Percentiles rank a stretch among this genome's conserved stretches.
Evolutionary conservation across 2,113 vertebrate species (phyloP).

Genomic region (Opisthocomus hoazin): DNA sequence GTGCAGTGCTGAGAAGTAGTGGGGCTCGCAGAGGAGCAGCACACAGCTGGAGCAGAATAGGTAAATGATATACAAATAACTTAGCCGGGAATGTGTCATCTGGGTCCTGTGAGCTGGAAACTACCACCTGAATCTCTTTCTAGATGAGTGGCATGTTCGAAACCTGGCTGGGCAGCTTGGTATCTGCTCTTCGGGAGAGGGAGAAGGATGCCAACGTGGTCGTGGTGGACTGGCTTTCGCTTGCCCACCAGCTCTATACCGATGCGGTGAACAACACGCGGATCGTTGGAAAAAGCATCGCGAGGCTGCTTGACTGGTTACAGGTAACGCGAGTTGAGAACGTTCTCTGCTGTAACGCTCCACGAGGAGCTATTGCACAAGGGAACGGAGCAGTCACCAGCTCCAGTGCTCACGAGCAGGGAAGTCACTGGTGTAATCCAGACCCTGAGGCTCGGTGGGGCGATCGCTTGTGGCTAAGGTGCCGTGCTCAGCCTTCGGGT

Average conservation of each 20-base stretch:
- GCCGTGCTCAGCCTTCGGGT: neutral
- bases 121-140: neutral
- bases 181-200: slow-evolving; percentile 79
- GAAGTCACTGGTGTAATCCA: neutral
- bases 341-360: neutral
- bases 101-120: neutral
- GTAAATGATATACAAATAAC: neutral
- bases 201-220: slow-evolving; percentile 86
- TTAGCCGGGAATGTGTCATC: neutral
- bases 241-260: slow-evolving; percentile 88
- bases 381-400: fast-evolving
- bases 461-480: neutral
- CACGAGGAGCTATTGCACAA: neutral
- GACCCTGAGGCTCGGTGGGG: neutral
- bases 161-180: slow-evolving; percentile 85
- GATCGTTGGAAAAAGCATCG: slow-evolving; percentile 78
- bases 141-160: slow-evolving; percentile 91
- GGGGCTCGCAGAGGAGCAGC: neutral
- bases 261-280: slow-evolving; percentile 85
- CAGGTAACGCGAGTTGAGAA: slow-evolving; percentile 68
- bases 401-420: fast-evolving
- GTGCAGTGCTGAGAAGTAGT: neutral
- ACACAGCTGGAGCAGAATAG: neutral
- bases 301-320: slow-evolving; percentile 85
- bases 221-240: slow-evolving; percentile 86